These are phyloP conservation scores for Panopea generosa DNA, from an alignment of 2,888 invertebrate genomes.

Conservation along the genomic window DNA sequence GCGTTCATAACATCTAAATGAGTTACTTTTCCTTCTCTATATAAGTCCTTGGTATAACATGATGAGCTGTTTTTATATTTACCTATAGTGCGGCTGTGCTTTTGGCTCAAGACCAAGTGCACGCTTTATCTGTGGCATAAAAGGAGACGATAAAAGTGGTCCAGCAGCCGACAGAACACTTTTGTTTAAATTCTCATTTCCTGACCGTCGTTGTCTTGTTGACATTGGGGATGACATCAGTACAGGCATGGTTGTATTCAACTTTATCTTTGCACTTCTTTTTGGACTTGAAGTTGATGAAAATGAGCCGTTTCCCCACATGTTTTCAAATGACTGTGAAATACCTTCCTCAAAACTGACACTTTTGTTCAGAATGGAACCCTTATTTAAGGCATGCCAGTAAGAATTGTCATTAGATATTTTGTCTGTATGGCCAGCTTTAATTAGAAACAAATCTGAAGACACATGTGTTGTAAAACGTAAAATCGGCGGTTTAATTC, in stretches of 20 bases:
- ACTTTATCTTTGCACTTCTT: conserved; percentile 12
- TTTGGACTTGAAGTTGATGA: conserved; percentile 1
- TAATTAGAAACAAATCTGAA: not conserved
- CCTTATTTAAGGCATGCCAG: not conserved
- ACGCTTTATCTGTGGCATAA: conserved; percentile 76
- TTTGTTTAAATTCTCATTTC: conserved; percentile 14
- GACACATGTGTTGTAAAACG: no score
- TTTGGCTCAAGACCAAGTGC: conserved; percentile 69
- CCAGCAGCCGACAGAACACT: conserved; percentile 55
- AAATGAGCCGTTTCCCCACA: conserved; percentile 32
- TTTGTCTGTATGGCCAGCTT: not conserved
- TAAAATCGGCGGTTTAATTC: not conserved
- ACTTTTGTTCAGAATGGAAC: not conserved
- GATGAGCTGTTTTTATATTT: no score
- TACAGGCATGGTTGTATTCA: conserved; percentile 37
- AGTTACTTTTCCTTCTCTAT: no score
- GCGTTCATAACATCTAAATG: no score
- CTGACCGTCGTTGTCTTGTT: conserved; percentile 21
- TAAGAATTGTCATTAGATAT: not conserved
- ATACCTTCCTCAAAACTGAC: no score
- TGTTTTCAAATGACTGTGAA: conserved; percentile 7
- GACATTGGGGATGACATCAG: conserved; percentile 35
- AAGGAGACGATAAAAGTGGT: conserved; percentile 70
- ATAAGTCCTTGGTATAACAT: no score
- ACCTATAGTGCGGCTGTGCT: conserved; percentile 32